These are phyloP conservation scores for Pomacea maculata DNA, from an alignment of 1,140 invertebrate species.

Conservation along the genomic window DNA sequence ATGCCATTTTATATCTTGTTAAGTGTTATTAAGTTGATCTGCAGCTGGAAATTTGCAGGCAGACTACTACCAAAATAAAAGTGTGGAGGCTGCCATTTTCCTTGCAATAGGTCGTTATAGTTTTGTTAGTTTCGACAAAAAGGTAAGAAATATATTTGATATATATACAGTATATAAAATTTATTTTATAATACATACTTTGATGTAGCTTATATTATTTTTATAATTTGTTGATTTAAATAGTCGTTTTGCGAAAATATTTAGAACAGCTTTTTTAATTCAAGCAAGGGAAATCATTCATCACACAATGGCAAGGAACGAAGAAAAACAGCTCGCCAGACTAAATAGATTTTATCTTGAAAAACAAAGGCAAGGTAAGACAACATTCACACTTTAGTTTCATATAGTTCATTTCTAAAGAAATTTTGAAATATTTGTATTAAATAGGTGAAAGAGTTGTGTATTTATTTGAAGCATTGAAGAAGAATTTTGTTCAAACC, in stretches of 20 bases:
- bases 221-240: background rate
- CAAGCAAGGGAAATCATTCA: background rate
- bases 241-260: background rate
- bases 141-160: background rate
- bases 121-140: too few species aligned
- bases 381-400: background rate
- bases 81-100: too few species aligned
- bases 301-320: conserved; percentile 53
- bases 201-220: background rate
- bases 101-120: too few species aligned
- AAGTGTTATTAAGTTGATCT: too few species aligned
- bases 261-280: background rate
- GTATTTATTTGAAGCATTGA: too few species aligned
- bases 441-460: too few species aligned
- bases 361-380: conserved; percentile 45
- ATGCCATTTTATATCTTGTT: too few species aligned
- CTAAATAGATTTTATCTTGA: conserved; percentile 52
- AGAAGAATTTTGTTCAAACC: background rate
- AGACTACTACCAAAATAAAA: too few species aligned
- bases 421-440: background rate
- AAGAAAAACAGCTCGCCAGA: conserved; percentile 57
- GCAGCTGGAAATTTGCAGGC: too few species aligned
- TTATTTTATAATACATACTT: background rate
- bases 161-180: background rate
- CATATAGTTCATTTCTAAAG: background rate